phyloP scores from a whole-genome alignment of 2,113 vertebrate species.

The Actinemys pallida region DNA sequence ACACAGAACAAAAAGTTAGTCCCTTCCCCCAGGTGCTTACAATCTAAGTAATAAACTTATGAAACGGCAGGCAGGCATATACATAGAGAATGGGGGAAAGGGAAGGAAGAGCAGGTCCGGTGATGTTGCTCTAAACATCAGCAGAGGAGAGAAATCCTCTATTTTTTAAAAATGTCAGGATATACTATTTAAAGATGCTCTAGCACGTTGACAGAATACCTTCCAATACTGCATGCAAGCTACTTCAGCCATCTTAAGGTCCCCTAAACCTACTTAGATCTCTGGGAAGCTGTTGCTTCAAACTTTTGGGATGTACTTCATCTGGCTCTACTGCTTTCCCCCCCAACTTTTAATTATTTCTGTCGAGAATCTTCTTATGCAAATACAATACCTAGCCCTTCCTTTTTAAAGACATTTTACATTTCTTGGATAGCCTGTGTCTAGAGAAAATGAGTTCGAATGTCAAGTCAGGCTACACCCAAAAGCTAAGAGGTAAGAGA shows the following conservation, averaged over 20 bases:
- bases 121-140: background rate
- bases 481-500: background rate
- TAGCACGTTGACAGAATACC: background rate
- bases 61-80: background rate
- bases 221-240: background rate
- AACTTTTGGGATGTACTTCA: background rate
- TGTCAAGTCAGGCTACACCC: background rate
- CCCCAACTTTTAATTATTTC: background rate
- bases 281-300: background rate
- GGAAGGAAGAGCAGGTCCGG: background rate
- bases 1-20: conserved; percentile 30
- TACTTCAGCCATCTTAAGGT: background rate
- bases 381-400: accelerated
- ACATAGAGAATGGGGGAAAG: background rate
- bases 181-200: background rate
- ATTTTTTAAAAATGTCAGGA: background rate
- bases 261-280: background rate
- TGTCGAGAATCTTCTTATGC: background rate
- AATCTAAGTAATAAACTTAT: conserved; percentile 29
- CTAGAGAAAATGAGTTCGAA: conserved; percentile 15
- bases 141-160: background rate
- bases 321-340: background rate
- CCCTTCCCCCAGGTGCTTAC: background rate
- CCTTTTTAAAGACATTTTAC: background rate
- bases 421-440: accelerated